Base-by-base conservation (phyloP, 1,140 invertebrate genomes). In the Anastrepha obliqua region DNA sequence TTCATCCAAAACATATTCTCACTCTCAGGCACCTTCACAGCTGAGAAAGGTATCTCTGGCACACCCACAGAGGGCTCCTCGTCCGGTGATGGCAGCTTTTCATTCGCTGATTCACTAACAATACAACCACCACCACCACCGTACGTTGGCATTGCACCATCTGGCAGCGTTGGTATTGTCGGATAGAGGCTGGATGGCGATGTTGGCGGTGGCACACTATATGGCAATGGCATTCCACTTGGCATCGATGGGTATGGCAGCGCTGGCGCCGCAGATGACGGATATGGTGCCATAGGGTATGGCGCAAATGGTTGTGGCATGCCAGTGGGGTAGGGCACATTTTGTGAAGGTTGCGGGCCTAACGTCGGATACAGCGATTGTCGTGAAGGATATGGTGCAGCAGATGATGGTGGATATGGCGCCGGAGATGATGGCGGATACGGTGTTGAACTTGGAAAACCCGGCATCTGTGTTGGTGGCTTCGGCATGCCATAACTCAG, bases 1-100 rank as follows among this genome's bases (percentile, higher is more conserved):
- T 96, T 96, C 90, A 96, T 94, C 85, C 88, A 86, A 11, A 39
- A 67, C 70, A 62, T 85, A 29, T 70, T 86, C 58, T 92, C 90
- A 64, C 92, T 92, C 81, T 92, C 91, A 0, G 91, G 91, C 87
- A 92, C 91, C 65, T 92, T 92, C n/a, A 92, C 90, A 47, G 90
- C 91, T 67, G 90, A 91, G n/a, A 92, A 92, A 44, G 90, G 90
- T 60, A 92, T 62, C 88, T 92, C 91, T 7, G 90, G 88, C 0
- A 92, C 81, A 67, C 91, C 91, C 47, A 92, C 90, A 2, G 91
- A 92, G 0, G 91, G 91, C 74, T 92, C 91, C 85, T 92, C 91
- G 85, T 90, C 91, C 7, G 59, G 87, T 0, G 89, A 87, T 9
- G 91, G 91, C 90, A 3, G 87, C 51, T 44, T 81, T 51, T 51